phyloP scores from a whole-genome alignment of 2,797 vertebrate genomes.

The Protosalanx chinensis region DNA sequence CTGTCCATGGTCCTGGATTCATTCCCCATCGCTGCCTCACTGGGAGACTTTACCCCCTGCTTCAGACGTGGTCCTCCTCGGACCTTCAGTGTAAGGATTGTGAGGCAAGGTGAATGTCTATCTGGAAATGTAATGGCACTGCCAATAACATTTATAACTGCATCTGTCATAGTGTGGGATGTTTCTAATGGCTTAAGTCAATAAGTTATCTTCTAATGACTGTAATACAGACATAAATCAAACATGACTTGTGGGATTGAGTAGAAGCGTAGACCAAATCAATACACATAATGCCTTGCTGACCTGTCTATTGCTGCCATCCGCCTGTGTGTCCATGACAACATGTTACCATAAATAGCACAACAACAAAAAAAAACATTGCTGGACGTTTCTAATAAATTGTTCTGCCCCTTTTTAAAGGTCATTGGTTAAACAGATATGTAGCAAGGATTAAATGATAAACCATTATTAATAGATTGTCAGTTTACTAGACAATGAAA shows the following conservation, averaged over 20 bases:
- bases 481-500: background rate
- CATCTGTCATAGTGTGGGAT: constrained; percentile 14
- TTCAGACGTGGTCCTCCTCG: background rate
- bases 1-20: constrained; percentile 7
- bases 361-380: too few species aligned
- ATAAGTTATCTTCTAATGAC: constrained; percentile 5
- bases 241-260: constrained; percentile 18
- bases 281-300: constrained; percentile 20
- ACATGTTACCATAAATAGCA: too few species aligned
- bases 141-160: constrained; percentile 16
- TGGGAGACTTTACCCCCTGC: background rate
- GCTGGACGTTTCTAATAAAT: too few species aligned
- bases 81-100: background rate
- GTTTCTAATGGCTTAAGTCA: constrained; percentile 21
- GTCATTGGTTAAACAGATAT: background rate
- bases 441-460: background rate
- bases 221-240: constrained; percentile 10
- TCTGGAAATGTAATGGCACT: background rate
- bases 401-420: background rate
- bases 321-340: too few species aligned
- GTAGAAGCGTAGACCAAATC: constrained; percentile 24
- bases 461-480: background rate
- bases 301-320: background rate
- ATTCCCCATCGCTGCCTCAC: background rate
- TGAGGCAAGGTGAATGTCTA: background rate